Conservation (phyloP, 2,113 vertebrate genomes). For the Corythornis vintsioides region DNA sequence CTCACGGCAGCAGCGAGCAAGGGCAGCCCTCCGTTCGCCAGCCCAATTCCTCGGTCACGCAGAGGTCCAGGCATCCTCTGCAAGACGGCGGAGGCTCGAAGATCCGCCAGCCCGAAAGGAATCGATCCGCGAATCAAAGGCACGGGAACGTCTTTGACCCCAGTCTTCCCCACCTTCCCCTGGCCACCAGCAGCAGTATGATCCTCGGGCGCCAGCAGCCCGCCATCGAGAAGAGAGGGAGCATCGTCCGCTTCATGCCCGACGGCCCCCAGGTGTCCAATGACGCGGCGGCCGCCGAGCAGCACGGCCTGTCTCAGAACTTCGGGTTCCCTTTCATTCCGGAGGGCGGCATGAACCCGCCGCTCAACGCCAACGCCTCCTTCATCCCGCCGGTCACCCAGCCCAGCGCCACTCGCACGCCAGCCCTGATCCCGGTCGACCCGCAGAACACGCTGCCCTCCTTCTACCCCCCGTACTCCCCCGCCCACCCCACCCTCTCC, state of each 20-base stretch:
- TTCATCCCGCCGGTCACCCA: conserved; percentile 96
- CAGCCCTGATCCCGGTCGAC: conserved; percentile 93
- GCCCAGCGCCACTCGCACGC: conserved; percentile 85
- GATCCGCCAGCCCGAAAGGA: conserved; percentile 87
- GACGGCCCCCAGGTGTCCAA: conserved; percentile 88
- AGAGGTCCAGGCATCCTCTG: conserved; percentile 87
- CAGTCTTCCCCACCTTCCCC: conserved; percentile 86
- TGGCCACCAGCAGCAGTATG: conserved; percentile 85
- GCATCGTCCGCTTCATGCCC: conserved; percentile 94
- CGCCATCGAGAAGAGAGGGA: conserved; percentile 86
- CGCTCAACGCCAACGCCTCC: conserved; percentile 91
- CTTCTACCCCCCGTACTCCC: conserved; percentile 95
- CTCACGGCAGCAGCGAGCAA: conserved; percentile 87
- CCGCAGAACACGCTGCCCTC: conserved; percentile 93
- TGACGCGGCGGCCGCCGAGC: conserved; percentile 87
- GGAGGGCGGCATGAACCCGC: conserved; percentile 93
- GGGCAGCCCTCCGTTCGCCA: conserved; percentile 84
- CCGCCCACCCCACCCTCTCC: conserved; percentile 94
- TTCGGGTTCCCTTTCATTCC: conserved; percentile 96
- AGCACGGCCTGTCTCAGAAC: conserved; percentile 91
- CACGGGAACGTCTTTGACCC: conserved; percentile 90
- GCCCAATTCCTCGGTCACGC: conserved; percentile 82
- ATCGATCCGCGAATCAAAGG: conserved; percentile 86
- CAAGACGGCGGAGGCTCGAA: conserved; percentile 84
- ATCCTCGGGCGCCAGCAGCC: conserved; percentile 89